phyloP scores from a whole-genome alignment of 2,113 vertebrate genomes.

The Empidonax traillii region DNA sequence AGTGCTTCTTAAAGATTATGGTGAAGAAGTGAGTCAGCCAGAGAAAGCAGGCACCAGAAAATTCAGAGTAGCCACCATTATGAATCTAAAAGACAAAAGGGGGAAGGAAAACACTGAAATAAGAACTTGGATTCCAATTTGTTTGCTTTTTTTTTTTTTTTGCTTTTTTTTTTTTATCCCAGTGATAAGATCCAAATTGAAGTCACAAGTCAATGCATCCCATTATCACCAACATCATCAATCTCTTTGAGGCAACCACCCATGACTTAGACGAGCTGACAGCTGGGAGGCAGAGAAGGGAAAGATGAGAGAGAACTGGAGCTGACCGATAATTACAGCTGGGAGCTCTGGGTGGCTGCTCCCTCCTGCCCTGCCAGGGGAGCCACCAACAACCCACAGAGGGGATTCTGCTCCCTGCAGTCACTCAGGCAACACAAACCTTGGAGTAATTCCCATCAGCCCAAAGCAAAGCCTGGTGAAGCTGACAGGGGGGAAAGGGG shows the following conservation, averaged over 20 bases:
- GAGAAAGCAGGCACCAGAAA: not conserved
- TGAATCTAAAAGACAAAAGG: constrained; percentile 32
- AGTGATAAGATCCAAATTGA: constrained; percentile 68
- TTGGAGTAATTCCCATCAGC: not conserved
- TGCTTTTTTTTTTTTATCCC: not conserved
- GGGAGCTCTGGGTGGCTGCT: not conserved
- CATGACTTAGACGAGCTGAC: constrained; percentile 49
- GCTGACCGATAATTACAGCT: constrained; percentile 31
- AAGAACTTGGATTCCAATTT: constrained; percentile 46
- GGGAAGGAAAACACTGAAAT: constrained; percentile 26
- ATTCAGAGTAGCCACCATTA: not conserved
- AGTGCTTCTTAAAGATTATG: not conserved
- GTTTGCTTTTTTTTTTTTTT: not conserved
- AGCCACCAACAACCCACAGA: no score
- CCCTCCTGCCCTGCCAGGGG: rapidly evolving
- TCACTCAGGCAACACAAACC: not conserved
- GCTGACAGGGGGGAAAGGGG: not conserved
- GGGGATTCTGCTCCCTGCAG: not conserved
- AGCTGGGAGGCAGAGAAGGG: constrained; percentile 8
- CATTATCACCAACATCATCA: constrained; percentile 65
- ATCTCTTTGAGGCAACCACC: constrained; percentile 61
- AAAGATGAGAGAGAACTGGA: not conserved
- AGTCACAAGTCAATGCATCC: constrained; percentile 70
- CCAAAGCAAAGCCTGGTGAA: not conserved
- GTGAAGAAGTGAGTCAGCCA: not conserved